Conservation (phyloP, 2,113 vertebrate species). For the Oenanthe melanoleuca region DNA sequence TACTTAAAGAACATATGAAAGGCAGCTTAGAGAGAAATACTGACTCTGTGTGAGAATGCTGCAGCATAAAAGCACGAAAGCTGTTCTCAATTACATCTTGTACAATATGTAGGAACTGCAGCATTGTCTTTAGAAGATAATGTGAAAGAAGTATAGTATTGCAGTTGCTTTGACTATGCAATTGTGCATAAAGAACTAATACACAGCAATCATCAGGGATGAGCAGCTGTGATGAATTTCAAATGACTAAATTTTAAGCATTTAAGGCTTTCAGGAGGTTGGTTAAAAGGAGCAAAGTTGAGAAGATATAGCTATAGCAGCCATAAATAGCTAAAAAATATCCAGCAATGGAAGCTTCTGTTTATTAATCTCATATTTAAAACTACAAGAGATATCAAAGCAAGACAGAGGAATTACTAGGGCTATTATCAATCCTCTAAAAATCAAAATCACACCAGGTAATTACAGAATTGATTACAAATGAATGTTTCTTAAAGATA, state of each 20-base stretch:
- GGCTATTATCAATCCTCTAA: background rate
- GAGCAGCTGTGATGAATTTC: constrained; percentile 22
- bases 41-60: background rate
- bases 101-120: background rate
- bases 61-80: background rate
- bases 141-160: background rate
- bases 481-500: background rate
- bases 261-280: background rate
- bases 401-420: background rate
- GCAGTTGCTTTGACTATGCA: background rate
- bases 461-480: background rate
- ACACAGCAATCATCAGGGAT: background rate
- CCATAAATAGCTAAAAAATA: background rate
- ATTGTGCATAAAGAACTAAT: constrained; percentile 7
- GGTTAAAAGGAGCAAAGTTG: background rate
- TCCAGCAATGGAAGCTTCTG: background rate
- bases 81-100: background rate
- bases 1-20: background rate
- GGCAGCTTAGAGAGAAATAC: background rate
- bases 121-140: background rate
- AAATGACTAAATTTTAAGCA: background rate
- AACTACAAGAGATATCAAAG: background rate
- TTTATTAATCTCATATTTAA: background rate
- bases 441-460: background rate
- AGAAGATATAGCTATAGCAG: background rate